Evolutionary conservation across 2,888 invertebrate species (phyloP).

Genomic region (Nymphalis polychloros): DNA sequence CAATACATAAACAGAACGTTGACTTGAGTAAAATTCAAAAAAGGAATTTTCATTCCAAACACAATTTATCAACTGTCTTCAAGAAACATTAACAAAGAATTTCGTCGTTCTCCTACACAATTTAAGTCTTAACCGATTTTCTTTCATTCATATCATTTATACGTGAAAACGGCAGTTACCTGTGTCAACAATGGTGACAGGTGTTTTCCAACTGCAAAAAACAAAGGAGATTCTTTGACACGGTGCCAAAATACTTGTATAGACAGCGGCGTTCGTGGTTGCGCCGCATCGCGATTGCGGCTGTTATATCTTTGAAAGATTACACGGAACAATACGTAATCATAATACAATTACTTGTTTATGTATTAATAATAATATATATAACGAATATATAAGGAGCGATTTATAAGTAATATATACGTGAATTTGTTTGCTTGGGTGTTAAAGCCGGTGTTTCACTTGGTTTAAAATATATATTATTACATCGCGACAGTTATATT

Average conservation of each 20-base stretch:
- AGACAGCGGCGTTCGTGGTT: constrained; percentile 24
- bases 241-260: constrained; percentile 37
- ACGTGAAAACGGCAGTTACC: constrained; percentile 18
- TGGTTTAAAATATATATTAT: no score
- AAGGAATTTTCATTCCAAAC: no score
- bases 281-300: constrained; percentile 27
- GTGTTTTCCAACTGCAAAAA: constrained; percentile 25
- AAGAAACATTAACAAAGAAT: background rate
- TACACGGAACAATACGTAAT: constrained; percentile 3
- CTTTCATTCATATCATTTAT: constrained; percentile 15
- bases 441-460: no score
- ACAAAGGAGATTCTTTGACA: constrained; percentile 38
- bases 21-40: no score
- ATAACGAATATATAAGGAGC: no score
- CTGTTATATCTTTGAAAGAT: constrained; percentile 4
- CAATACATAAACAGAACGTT: no score
- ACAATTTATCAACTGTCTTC: no score
- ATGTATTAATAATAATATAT: background rate
- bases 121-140: constrained; percentile 22
- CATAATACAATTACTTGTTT: constrained; percentile 5
- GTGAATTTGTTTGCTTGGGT: no score
- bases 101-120: constrained; percentile 17
- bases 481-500: no score
- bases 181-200: constrained; percentile 28
- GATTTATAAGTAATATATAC: no score